Evolutionary conservation across 1,140 invertebrate species (phyloP).

Genomic region (Chelonus insularis): DNA sequence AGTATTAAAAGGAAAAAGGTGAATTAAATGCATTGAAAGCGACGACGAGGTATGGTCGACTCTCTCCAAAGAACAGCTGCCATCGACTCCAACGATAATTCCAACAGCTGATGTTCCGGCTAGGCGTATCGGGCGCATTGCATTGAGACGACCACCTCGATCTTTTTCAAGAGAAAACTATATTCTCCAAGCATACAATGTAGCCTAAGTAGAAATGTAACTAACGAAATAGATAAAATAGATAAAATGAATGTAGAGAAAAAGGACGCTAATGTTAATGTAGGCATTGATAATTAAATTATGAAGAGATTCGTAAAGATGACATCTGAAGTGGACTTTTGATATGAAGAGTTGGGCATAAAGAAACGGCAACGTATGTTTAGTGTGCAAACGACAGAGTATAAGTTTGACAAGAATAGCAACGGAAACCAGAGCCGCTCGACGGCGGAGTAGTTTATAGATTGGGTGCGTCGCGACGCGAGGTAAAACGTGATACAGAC

Average conservation of each 20-base stretch:
- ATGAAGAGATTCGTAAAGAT: no score
- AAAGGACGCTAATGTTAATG: no score
- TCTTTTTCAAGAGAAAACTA: constrained; percentile 18
- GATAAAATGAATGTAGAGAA: neutral
- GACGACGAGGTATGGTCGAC: constrained; percentile 27
- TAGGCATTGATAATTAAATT: no score
- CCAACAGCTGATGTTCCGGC: constrained; percentile 57
- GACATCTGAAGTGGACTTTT: neutral
- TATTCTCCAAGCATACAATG: neutral
- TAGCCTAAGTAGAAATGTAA: no score
- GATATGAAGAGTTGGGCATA: neutral
- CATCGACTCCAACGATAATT: constrained; percentile 55
- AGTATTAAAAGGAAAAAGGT: constrained; percentile 19
- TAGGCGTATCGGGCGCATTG: constrained; percentile 6
- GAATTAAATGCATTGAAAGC: constrained; percentile 21
- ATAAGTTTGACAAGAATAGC: constrained; percentile 26
- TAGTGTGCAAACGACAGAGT: neutral
- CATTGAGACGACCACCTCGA: constrained; percentile 45
- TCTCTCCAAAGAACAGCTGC: constrained; percentile 53
- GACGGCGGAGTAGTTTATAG: constrained; percentile 22
- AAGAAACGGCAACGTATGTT: neutral
- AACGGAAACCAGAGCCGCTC: constrained; percentile 22
- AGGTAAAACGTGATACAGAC: constrained; percentile 4
- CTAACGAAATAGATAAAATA: neutral
- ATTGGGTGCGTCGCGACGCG: constrained; percentile 12